Base-by-base conservation (phyloP, 2,888 invertebrate species). In the Brenthis ino region DNA sequence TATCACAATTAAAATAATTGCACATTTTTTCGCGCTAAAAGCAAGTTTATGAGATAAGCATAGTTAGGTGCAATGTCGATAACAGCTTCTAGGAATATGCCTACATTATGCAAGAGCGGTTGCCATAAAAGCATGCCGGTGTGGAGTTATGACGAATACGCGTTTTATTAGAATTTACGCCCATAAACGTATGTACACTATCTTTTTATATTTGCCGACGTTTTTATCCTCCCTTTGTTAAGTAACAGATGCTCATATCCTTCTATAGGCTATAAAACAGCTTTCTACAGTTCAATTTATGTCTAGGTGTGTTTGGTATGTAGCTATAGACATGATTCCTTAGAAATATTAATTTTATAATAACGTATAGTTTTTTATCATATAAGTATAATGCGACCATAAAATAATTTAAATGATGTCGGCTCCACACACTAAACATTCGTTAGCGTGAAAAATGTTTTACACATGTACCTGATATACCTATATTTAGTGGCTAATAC, bases 21-120 rank as follows among this genome's bases (percentile, higher is more conserved):
- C 20, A 57, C 37, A 14, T 37, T 16, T n/a, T n/a, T 57, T 56
- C 65, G 16, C 47, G 33, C 33, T 14, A 37, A 64, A 64, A 68
- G 64, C 63, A n/a, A 55, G 64, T 60, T 64, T 55, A 53, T 47
- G 64, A 72, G 71, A 72, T 70, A 72, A 72, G 70, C 71, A 51
- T 16, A 56, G 65, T 50, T 24, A 60, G 63, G 57, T 54, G 37
- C 57, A 47, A 71, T 66, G 69, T 72, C 73, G 69, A 69, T 75
- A 69, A 66, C 64, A 53, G 57, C 55, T 72, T 76, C 75, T 73
- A 61, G 71, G 77, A 76, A 77, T 50, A 60, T 56, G 63, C 58
- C 71, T 67, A 70, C 72, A 75, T 74, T 74, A 74, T 74, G 72
- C 72, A 74, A 74, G 71, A 63, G 72, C 74, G 68, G 71, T 69